Evolutionary conservation across 2,113 vertebrate genomes (phyloP).

Genomic region (Pedionomus torquatus): DNA sequence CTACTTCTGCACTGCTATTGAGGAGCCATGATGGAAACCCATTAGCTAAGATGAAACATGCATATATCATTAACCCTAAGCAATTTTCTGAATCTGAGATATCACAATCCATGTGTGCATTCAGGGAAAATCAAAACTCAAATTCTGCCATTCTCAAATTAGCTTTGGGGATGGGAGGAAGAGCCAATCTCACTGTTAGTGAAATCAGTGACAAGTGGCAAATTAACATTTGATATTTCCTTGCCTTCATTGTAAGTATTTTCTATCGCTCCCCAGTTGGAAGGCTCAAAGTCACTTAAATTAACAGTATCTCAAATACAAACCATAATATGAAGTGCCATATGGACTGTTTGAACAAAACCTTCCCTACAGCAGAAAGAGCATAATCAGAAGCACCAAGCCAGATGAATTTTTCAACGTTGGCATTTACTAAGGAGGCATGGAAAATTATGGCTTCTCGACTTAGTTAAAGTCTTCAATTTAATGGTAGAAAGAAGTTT

Average conservation of each 20-base stretch:
- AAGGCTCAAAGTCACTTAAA: not conserved
- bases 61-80: not conserved
- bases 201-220: not conserved
- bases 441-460: slow-evolving; percentile 34
- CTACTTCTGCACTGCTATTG: not conserved
- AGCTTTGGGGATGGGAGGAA: slow-evolving; percentile 13
- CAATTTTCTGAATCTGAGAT: not conserved
- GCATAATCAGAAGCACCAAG: not conserved
- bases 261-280: not conserved
- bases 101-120: not conserved
- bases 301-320: not conserved
- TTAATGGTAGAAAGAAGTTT: not conserved
- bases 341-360: not conserved
- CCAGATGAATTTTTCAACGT: not conserved
- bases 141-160: slow-evolving; percentile 49
- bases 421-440: slow-evolving; percentile 17
- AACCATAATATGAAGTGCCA: not conserved
- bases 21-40: not conserved
- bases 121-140: slow-evolving; percentile 74
- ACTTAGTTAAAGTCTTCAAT: not conserved
- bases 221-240: slow-evolving; percentile 54
- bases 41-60: not conserved
- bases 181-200: not conserved
- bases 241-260: slow-evolving; percentile 27
- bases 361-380: not conserved